phyloP scores from a whole-genome alignment of 2,888 invertebrate genomes.

The Perdita meconis region DNA sequence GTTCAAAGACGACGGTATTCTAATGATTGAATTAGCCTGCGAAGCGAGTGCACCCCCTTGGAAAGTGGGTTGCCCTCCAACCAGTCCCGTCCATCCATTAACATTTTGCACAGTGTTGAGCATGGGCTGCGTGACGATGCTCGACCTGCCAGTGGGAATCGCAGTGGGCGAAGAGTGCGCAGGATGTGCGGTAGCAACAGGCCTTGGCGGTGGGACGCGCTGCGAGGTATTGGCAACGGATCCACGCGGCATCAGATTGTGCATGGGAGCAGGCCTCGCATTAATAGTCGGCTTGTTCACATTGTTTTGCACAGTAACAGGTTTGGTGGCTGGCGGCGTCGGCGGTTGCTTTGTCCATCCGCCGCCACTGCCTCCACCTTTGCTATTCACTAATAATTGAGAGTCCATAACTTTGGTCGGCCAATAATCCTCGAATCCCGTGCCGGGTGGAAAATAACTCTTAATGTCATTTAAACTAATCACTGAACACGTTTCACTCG shows the following conservation, averaged over 20 bases:
- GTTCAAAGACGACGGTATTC: slow-evolving; percentile 79
- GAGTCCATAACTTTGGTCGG: slow-evolving; percentile 94
- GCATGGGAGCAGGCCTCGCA: slow-evolving; percentile 67
- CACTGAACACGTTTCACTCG: slow-evolving; percentile 95
- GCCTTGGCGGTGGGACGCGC: slow-evolving; percentile 80
- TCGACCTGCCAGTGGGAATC: slow-evolving; percentile 74
- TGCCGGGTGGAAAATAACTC: slow-evolving; percentile 95
- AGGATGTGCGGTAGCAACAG: slow-evolving; percentile 76
- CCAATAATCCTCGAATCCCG: slow-evolving; percentile 97
- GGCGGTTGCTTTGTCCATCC: slow-evolving; percentile 93
- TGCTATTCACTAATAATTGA: slow-evolving; percentile 90
- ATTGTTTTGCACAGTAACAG: slow-evolving; percentile 76
- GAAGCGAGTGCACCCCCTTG: slow-evolving; percentile 80
- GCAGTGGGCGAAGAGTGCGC: slow-evolving; percentile 80
- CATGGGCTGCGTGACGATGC: slow-evolving; percentile 78
- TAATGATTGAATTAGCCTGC: slow-evolving; percentile 80
- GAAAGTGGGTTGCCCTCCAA: slow-evolving; percentile 83
- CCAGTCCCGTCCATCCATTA: slow-evolving; percentile 84
- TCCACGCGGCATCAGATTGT: slow-evolving; percentile 75
- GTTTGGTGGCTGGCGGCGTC: slow-evolving; percentile 87
- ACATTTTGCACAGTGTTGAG: slow-evolving; percentile 81
- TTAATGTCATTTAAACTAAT: slow-evolving; percentile 95
- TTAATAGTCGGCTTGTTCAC: slow-evolving; percentile 77
- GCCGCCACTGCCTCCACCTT: slow-evolving; percentile 86
- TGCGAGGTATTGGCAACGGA: slow-evolving; percentile 66